Conservation (phyloP, 1,140 invertebrate species). For the Trigoniulus corallinus region DNA sequence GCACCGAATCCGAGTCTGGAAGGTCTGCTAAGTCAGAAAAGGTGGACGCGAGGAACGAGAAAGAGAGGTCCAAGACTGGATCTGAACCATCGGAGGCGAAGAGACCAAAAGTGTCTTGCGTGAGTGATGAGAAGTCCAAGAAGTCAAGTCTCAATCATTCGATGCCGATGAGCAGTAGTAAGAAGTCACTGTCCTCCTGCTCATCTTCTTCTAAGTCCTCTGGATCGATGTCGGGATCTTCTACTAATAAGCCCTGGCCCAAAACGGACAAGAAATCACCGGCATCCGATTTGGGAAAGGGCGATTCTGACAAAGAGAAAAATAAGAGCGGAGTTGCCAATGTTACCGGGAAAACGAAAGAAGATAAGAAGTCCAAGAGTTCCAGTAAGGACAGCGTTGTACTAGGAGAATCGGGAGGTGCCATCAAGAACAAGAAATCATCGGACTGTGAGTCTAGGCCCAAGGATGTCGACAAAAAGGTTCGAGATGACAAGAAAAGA, state of each 20-base stretch:
- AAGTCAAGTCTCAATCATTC: not conserved
- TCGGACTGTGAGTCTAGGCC: slow-evolving; percentile 9
- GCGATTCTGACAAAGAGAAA: slow-evolving; percentile 17
- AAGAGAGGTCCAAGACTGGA: not conserved
- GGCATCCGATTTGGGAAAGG: not conserved
- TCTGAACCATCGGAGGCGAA: slow-evolving; percentile 38
- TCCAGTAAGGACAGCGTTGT: slow-evolving; percentile 21
- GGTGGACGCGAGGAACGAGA: not conserved
- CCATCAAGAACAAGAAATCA: slow-evolving; percentile 14
- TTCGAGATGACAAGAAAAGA: slow-evolving; percentile 8
- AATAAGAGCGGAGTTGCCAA: slow-evolving; percentile 15
- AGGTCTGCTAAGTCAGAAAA: slow-evolving; percentile 41
- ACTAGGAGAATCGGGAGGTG: slow-evolving; percentile 20
- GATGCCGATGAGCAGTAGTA: too few species aligned
- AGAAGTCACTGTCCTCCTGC: too few species aligned
- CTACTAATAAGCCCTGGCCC: too few species aligned
- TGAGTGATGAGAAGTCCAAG: slow-evolving; percentile 7
- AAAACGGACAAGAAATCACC: slow-evolving; percentile 1
- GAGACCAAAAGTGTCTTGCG: slow-evolving; percentile 45
- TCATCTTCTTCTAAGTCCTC: too few species aligned
- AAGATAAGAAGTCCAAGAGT: slow-evolving; percentile 5
- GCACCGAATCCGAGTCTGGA: not conserved
- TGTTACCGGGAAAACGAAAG: slow-evolving; percentile 8
- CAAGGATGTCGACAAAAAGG: slow-evolving; percentile 11
- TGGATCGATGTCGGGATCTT: too few species aligned